Base-by-base conservation (phyloP, 1,140 invertebrate species). In the Caerostris darwini region DNA sequence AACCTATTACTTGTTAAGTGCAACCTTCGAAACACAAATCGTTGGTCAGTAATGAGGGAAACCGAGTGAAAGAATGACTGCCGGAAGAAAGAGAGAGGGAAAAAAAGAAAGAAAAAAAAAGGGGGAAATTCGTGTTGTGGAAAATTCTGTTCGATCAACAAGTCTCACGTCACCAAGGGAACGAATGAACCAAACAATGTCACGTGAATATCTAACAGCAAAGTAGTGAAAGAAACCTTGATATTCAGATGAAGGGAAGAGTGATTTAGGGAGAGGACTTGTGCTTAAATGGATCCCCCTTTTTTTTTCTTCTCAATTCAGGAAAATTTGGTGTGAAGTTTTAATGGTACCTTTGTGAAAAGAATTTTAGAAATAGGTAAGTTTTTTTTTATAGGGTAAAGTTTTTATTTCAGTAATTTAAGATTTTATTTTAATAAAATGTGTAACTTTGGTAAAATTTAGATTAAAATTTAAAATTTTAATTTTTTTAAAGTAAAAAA, bases 101-200 rank as follows among this genome's bases (percentile, higher is more conserved):
- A 34, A 2, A 34, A 34, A 34, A 34, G 34, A 34, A 34, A 34
- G 2, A 77, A 53, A 64, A 64, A n/a, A n/a, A 67, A 77, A 53
- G 3, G 53, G 14, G 34, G 5, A 67, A 67, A 77, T 77, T 53
- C 50, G 53, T 77, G 50, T 10, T 19, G 71, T 77, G 71, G 71
- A 77, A 77, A 77, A 77, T 77, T 61, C 19, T 57, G 85, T 87
- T 87, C 85, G 85, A 87, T 87, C 85, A 87, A 87, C 85, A 87
- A 87, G 85, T 87, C 64, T 58, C 19, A 87, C 85, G 85, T 87
- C 85, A 87, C 85, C 85, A 56, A 64, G 85, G 85, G 57, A 87
- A 87, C 85, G 34, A 59, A 64, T 8, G 19, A 64, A 19, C 85
- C 85, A 87, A 87, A 87, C 85, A 87, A 8, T 64, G 85, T 61